Percentiles rank a stretch among this genome's conserved stretches.
Evolutionary conservation across 2,888 invertebrate genomes (phyloP).

Genomic region (Proisotoma minuta): DNA sequence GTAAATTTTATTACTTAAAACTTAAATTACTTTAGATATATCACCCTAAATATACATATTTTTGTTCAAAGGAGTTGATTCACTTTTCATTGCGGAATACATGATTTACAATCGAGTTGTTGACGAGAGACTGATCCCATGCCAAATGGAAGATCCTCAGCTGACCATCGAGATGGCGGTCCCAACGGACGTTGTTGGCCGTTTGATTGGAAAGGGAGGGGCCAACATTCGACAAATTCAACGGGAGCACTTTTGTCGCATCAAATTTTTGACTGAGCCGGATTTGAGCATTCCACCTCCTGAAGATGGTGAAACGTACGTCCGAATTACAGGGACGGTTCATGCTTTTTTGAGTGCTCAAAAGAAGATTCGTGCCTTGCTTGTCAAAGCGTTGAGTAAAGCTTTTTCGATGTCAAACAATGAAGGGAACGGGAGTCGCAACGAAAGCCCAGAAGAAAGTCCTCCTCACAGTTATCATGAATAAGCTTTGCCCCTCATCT

Average conservation of each 20-base stretch:
- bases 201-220: slow-evolving; percentile 33
- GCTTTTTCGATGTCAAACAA: slow-evolving; percentile 7
- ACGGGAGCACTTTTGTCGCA: slow-evolving; percentile 20
- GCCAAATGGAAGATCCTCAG: slow-evolving; percentile 19
- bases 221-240: slow-evolving; percentile 30
- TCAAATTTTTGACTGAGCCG: slow-evolving; percentile 29
- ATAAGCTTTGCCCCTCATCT: too few species aligned
- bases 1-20: slow-evolving; percentile 1
- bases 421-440: background rate
- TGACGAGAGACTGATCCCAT: slow-evolving; percentile 20
- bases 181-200: slow-evolving; percentile 28
- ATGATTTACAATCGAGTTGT: slow-evolving; percentile 25
- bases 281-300: slow-evolving; percentile 19
- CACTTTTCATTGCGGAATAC: slow-evolving; percentile 26
- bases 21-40: background rate
- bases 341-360: slow-evolving; percentile 25
- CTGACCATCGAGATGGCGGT: slow-evolving; percentile 34
- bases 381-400: slow-evolving; percentile 23
- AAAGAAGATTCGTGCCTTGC: slow-evolving; percentile 23
- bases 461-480: background rate
- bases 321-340: slow-evolving; percentile 26
- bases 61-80: slow-evolving; percentile 19
- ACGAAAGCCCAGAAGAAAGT: background rate
- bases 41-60: background rate
- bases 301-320: slow-evolving; percentile 18